Evolutionary conservation across 2,888 invertebrate species (phyloP), one percentile per base, ranked within the genome.

Genomic region (Clusia tigrina): DNA sequence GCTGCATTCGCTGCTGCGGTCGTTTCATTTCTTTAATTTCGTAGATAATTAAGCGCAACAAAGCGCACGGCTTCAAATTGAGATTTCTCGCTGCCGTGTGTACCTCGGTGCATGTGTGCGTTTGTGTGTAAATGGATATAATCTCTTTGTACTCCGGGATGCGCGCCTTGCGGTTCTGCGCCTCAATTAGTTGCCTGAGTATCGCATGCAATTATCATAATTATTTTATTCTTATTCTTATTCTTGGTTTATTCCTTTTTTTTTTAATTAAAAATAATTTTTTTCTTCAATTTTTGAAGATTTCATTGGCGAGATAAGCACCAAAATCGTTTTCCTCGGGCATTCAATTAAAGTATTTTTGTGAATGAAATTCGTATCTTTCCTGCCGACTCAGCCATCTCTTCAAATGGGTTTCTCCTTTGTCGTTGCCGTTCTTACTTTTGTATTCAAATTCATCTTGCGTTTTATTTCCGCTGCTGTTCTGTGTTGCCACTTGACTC

Each of bases 41-140:
- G 62, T 70, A 70, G 74, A 77, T 77, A 77, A 77, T 77, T 75
- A 77, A 77, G 78, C 74, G 66, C 75, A 77, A 76, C 76, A 76
- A 76, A 74, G 70, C 72, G 74, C 69, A n/a, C 71, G 37, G 73
- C 74, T 76, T 74, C 74, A 69, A 74, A 74, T 63, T 57, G 54
- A 54, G 48, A 63, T 58, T 60, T 58, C 26, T 9, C 23, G 42
- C n/a, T 48, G 18, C 48, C 42, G 42, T 42, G 48, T 15, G 48
- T 2, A n/a, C n/a, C n/a, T n/a, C n/a, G n/a, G 20, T 25, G 25
- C 2, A 20, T 55, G 32, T 25, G 37, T 17, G 2, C n/a, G 10
- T 54, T 17, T 54, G 25, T 54, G 15, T 32, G 25, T 53, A 15
- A 2, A 51, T n/a, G n/a, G n/a, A n/a, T n/a, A n/a, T 20, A 5